A percentile compares a stretch with the other conserved stretches of the same genome.
Conservation (phyloP, 2,888 invertebrate genomes). For the Lottia scabra region DNA sequence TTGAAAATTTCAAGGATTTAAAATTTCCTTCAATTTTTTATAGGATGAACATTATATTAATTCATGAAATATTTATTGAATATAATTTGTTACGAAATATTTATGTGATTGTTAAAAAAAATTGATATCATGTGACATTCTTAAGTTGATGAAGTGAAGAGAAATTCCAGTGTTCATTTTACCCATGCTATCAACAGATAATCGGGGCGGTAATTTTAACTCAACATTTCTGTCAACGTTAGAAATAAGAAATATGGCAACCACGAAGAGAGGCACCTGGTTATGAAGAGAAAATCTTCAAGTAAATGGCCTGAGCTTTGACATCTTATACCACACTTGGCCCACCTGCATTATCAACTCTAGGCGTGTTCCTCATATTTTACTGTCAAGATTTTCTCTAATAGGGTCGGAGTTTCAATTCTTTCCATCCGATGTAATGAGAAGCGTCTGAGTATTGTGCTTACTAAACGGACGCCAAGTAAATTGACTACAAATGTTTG, state of each 20-base stretch:
- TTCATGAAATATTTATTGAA: no score
- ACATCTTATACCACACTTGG: not conserved
- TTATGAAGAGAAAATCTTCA: not conserved
- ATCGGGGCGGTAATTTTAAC: constrained; percentile 6
- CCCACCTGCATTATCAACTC: not conserved
- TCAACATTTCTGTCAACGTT: not conserved
- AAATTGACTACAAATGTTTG: constrained; percentile 20
- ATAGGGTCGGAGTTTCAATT: not conserved
- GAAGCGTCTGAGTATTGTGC: not conserved
- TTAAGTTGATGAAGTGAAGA: not conserved
- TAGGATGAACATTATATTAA: no score
- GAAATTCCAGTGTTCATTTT: constrained; percentile 4
- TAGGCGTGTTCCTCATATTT: not conserved
- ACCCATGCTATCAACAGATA: constrained; percentile 3
- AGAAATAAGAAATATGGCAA: constrained; percentile 1
- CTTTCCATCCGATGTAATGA: not conserved
- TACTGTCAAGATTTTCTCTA: not conserved
- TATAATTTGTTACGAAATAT: no score
- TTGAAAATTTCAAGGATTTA: no score
- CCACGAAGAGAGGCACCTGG: constrained; percentile 2
- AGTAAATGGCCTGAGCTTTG: not conserved
- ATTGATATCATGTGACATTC: no score
- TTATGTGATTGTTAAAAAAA: no score
- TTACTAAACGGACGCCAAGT: not conserved
- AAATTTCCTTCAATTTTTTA: no score